Conservation (phyloP, 2,113 vertebrate species). For the Dromiciops gliroides region DNA sequence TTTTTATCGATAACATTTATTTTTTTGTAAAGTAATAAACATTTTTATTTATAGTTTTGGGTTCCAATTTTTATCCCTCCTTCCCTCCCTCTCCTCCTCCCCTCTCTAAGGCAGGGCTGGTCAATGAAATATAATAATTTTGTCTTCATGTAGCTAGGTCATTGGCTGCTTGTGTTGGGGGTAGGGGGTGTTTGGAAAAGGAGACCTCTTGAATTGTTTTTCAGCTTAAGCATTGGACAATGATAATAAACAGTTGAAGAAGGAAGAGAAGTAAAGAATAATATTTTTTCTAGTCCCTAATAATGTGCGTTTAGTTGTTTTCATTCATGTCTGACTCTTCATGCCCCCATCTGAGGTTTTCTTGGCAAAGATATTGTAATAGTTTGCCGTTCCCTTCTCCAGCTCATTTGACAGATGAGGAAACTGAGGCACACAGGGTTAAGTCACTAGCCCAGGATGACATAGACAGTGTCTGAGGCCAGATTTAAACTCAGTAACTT, state of each 20-base stretch:
- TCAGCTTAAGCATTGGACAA: neutral
- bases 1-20: too few species aligned
- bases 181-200: neutral
- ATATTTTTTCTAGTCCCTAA: neutral
- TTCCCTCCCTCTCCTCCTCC: too few species aligned
- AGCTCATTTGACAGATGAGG: neutral
- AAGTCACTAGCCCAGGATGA: neutral
- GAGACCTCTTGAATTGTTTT: neutral
- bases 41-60: too few species aligned
- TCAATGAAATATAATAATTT: neutral
- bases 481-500: neutral
- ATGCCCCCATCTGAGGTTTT: neutral
- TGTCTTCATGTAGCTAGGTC: neutral
- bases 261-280: neutral
- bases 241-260: neutral
- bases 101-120: too few species aligned
- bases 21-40: too few species aligned
- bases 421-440: neutral
- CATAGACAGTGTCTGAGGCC: neutral
- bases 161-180: neutral
- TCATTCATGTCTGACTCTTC: neutral
- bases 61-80: too few species aligned
- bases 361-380: neutral
- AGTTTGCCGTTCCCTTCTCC: neutral
- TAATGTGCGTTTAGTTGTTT: neutral